Evolutionary conservation across 2,888 invertebrate species (phyloP).

Genomic region (Scaptomyza tumidula): DNA sequence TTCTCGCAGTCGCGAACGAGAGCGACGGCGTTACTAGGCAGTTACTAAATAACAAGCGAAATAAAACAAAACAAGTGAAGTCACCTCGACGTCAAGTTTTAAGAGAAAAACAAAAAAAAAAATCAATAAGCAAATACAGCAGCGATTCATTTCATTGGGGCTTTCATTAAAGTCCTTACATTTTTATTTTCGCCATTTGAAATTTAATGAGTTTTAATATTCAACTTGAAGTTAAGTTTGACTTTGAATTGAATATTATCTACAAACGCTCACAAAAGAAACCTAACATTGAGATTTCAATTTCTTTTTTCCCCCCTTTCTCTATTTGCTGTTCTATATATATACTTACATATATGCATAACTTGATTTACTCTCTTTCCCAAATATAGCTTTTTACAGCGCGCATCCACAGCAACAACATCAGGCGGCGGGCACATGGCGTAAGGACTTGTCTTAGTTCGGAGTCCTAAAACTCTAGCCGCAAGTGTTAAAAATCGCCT

Average conservation of each 20-base stretch:
- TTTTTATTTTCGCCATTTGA: conserved; percentile 31
- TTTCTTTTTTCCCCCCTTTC: conserved; percentile 37
- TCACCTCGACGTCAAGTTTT: conserved; percentile 47
- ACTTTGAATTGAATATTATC: conserved; percentile 68
- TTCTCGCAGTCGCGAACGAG: conserved; percentile 82
- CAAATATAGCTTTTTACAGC: conserved; percentile 79
- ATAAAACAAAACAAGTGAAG: conserved; percentile 60
- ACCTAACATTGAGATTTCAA: conserved; percentile 50
- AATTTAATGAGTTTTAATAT: conserved; percentile 43
- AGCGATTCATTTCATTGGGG: conserved; percentile 38
- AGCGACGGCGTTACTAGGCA: conserved; percentile 83
- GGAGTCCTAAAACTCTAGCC: conserved; percentile 56
- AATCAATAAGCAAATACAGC: conserved; percentile 28
- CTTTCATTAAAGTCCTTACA: conserved; percentile 23
- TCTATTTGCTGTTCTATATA: conserved; percentile 63
- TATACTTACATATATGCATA: conserved; percentile 63
- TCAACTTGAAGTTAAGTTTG: conserved; percentile 63
- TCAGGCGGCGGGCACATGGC: conserved; percentile 43
- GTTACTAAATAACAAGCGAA: conserved; percentile 48
- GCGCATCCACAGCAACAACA: conserved; percentile 46
- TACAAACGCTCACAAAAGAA: conserved; percentile 34
- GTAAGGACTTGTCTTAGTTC: conserved; percentile 40
- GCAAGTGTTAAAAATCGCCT: conserved; percentile 51
- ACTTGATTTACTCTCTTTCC: conserved; percentile 79
- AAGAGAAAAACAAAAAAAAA: conserved; percentile 16